These are phyloP conservation scores for Mya arenaria DNA, from an alignment of 1,140 invertebrate genomes.

Conservation along the genomic window DNA sequence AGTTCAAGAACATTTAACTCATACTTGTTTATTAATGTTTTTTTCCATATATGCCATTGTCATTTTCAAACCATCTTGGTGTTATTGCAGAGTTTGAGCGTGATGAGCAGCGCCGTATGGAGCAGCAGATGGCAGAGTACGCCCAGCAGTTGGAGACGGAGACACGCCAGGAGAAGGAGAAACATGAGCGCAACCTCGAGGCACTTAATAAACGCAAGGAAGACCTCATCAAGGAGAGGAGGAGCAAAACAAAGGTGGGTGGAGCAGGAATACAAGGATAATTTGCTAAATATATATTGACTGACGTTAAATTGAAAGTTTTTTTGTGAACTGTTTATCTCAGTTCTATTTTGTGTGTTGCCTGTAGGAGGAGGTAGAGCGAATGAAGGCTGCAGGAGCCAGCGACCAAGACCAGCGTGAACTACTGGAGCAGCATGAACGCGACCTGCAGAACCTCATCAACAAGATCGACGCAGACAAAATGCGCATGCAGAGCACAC, in stretches of 20 bases:
- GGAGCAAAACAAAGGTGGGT: constrained; percentile 72
- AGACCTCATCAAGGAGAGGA: constrained; percentile 73
- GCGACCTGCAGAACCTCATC: constrained; percentile 71
- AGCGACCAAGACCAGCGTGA: constrained; percentile 74
- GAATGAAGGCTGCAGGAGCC: constrained; percentile 67
- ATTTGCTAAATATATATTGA: too few relatives aligned
- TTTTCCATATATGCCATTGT: too few relatives aligned
- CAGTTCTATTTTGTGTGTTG: not conserved
- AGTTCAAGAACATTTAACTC: too few relatives aligned
- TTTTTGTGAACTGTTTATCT: too few relatives aligned
- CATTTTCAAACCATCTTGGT: too few relatives aligned
- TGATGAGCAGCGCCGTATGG: constrained; percentile 67
- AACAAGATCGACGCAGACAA: constrained; percentile 78
- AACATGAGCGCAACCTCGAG: constrained; percentile 72
- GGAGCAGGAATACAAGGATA: too few relatives aligned
- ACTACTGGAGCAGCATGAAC: constrained; percentile 74
- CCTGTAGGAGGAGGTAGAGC: constrained; percentile 74
- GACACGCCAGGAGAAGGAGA: constrained; percentile 72
- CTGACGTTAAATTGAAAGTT: too few relatives aligned
- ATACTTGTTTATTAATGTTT: too few relatives aligned
- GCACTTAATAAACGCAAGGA: constrained; percentile 75
- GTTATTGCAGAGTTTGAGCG: constrained; percentile 72
- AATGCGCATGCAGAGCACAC: constrained; percentile 76
- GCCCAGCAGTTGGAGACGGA: constrained; percentile 73
- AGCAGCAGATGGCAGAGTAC: constrained; percentile 73